Conservation (phyloP, 2,113 vertebrate genomes). For the Heteronetta atricapilla region DNA sequence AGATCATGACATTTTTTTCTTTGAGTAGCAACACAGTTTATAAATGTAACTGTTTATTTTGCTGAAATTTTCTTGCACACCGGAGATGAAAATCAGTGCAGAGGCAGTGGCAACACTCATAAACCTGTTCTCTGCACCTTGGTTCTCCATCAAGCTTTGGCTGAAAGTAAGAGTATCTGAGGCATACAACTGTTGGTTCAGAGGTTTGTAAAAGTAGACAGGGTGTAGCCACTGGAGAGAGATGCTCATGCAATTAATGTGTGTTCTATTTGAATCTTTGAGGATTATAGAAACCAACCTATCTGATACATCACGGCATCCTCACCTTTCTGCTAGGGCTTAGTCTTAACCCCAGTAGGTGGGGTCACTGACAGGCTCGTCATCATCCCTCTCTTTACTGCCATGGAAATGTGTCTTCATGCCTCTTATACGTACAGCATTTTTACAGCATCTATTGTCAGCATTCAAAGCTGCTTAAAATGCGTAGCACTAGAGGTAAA, state of each 20-base stretch:
- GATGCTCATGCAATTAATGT: neutral
- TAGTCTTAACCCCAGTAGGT: neutral
- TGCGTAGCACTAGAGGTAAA: neutral
- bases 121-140: neutral
- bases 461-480: neutral
- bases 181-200: constrained; percentile 7
- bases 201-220: constrained; percentile 33
- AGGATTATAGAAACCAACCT: constrained; percentile 47
- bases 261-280: constrained; percentile 45
- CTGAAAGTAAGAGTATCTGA: constrained; percentile 54
- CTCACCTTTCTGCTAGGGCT: neutral
- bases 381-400: neutral
- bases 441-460: neutral
- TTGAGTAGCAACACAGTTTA: neutral
- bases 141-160: neutral
- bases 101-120: neutral
- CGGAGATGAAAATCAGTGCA: neutral
- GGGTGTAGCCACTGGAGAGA: constrained; percentile 50
- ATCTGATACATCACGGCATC: constrained; percentile 15
- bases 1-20: neutral
- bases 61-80: neutral
- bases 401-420: neutral
- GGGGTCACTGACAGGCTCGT: neutral
- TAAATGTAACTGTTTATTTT: neutral
- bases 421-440: neutral